These are phyloP conservation scores for Myoxocephalus aenaeus DNA, from an alignment of 2,797 vertebrate genomes.

Conservation along the genomic window DNA sequence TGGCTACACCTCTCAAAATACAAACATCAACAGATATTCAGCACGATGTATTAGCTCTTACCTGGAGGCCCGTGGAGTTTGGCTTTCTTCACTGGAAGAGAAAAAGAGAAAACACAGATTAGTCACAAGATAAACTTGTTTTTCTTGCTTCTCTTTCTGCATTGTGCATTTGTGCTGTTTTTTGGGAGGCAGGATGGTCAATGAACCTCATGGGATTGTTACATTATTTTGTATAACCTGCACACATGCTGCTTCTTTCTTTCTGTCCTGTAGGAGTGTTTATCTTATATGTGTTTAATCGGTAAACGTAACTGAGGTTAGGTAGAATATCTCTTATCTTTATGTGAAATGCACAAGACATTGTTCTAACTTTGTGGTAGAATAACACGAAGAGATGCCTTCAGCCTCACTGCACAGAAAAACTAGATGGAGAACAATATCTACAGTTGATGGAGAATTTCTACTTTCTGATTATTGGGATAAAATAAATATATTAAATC, in stretches of 20 bases:
- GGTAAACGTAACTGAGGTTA: background rate
- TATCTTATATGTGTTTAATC: no score
- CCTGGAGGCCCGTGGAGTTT: conserved; percentile 86
- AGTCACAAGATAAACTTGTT: conserved; percentile 16
- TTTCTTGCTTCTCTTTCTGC: background rate
- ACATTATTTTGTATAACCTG: background rate
- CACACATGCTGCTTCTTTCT: background rate
- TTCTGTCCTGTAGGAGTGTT: background rate
- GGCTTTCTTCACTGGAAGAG: conserved; percentile 86
- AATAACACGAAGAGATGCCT: no score
- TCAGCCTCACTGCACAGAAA: no score
- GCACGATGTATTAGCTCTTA: conserved; percentile 60
- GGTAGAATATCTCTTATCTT: background rate
- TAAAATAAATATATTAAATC: background rate
- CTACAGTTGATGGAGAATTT: background rate
- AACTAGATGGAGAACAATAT: background rate
- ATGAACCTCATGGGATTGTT: background rate
- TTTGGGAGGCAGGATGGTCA: background rate
- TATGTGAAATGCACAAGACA: background rate
- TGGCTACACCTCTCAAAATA: background rate
- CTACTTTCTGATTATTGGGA: background rate
- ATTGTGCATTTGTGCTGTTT: background rate
- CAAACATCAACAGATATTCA: background rate
- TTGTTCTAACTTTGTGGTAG: background rate
- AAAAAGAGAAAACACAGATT: conserved; percentile 51